Evolutionary conservation across 2,113 vertebrate species (phyloP).

Genomic region (Centropristis striata): DNA sequence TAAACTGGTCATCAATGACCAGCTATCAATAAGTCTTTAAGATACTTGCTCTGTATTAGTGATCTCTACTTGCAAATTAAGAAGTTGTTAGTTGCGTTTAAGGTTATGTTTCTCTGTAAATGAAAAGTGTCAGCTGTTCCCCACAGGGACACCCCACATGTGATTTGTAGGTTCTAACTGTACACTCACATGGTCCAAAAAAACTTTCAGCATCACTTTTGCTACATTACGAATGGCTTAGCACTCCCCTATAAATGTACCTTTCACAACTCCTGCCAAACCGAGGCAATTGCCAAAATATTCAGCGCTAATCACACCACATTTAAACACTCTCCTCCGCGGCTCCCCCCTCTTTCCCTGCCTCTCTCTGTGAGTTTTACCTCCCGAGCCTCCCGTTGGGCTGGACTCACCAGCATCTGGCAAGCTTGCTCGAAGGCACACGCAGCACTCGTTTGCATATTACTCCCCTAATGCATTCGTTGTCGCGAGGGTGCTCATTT

Average conservation of each 20-base stretch:
- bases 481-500: slow-evolving; percentile 48
- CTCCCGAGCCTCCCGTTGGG: slow-evolving; percentile 4
- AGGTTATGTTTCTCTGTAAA: background rate
- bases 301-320: slow-evolving; percentile 45
- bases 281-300: slow-evolving; percentile 35
- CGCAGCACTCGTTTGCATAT: slow-evolving; percentile 54
- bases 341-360: background rate
- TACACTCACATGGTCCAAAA: slow-evolving; percentile 27
- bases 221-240: slow-evolving; percentile 19
- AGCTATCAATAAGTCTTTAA: background rate
- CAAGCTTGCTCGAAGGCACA: slow-evolving; percentile 55
- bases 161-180: slow-evolving; percentile 4
- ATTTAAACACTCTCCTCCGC: slow-evolving; percentile 13
- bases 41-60: background rate
- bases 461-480: slow-evolving; percentile 42
- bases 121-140: background rate
- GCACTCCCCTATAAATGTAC: slow-evolving; percentile 32
- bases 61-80: too few relatives aligned
- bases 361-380: slow-evolving; percentile 22
- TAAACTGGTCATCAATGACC: background rate
- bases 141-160: slow-evolving; percentile 8
- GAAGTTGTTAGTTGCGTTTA: background rate
- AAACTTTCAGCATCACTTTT: slow-evolving; percentile 12
- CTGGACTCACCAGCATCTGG: slow-evolving; percentile 60
- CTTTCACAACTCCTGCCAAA: slow-evolving; percentile 44